phyloP scores from a whole-genome alignment of 2,888 invertebrate genomes.

The Andrena fulva region DNA sequence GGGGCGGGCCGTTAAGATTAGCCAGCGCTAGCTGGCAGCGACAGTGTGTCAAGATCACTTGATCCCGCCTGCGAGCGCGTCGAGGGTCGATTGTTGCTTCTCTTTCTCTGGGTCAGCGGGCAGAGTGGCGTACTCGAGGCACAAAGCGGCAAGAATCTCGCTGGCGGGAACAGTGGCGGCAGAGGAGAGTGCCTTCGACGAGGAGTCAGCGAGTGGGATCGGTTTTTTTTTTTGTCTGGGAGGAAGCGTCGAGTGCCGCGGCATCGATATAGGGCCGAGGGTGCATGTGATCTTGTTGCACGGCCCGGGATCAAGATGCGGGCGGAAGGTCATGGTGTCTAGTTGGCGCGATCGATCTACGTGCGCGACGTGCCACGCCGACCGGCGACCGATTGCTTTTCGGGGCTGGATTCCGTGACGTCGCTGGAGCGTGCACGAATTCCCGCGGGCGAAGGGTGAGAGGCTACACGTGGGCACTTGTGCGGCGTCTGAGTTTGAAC shows the following conservation, averaged over 20 bases:
- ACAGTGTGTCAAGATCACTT: conserved; percentile 81
- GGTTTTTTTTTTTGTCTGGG: conserved; percentile 10
- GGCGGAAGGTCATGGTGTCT: conserved; percentile 40
- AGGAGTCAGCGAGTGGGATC: neutral
- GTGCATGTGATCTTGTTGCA: conserved; percentile 49
- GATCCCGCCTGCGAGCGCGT: conserved; percentile 65
- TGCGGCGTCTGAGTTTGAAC: neutral
- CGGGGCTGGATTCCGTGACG: neutral
- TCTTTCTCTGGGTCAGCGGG: conserved; percentile 41
- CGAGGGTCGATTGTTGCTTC: conserved; percentile 57
- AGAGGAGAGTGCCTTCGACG: conserved; percentile 3
- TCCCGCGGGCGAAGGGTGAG: neutral
- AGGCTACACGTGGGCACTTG: neutral
- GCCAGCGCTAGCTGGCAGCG: conserved; percentile 74
- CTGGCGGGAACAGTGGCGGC: conserved; percentile 21
- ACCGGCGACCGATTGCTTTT: conserved; percentile 10
- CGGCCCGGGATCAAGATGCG: conserved; percentile 19
- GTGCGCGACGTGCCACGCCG: neutral
- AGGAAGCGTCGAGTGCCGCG: conserved; percentile 45
- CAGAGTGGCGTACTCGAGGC: conserved; percentile 35
- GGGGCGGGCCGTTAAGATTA: conserved; percentile 71
- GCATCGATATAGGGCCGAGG: conserved; percentile 43
- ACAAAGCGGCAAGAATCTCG: conserved; percentile 60
- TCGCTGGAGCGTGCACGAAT: conserved; percentile 1
- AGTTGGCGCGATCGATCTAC: conserved; percentile 12